phyloP scores from a whole-genome alignment of 2,113 vertebrate genomes.

The Gasterosteus aculeatus region DNA sequence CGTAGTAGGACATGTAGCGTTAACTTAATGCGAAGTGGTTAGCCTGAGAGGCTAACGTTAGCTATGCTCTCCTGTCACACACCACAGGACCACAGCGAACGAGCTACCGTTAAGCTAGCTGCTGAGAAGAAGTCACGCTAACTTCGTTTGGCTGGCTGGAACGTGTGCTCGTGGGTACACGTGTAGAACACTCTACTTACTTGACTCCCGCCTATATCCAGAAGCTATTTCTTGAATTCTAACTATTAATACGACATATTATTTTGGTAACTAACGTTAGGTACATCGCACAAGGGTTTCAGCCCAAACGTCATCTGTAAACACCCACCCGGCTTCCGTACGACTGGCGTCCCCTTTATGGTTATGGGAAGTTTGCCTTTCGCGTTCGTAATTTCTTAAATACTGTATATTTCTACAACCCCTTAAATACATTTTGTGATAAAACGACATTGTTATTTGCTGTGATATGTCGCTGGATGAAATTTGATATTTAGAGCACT shows the following conservation, averaged over 20 bases:
- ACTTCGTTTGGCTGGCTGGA: slow-evolving; percentile 27
- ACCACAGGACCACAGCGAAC: slow-evolving; percentile 24
- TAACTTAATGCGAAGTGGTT: slow-evolving; percentile 15
- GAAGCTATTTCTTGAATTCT: background rate
- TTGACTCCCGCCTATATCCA: slow-evolving; percentile 21
- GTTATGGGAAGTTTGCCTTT: slow-evolving; percentile 11
- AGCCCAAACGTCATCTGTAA: slow-evolving; percentile 73
- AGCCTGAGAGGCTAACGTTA: slow-evolving; percentile 42
- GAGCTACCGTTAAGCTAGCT: slow-evolving; percentile 62
- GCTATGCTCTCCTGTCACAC: slow-evolving; percentile 27
- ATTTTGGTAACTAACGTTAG: slow-evolving; percentile 50
- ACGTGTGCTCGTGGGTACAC: background rate
- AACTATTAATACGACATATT: slow-evolving; percentile 25
- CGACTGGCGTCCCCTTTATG: slow-evolving; percentile 38
- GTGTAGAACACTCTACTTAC: slow-evolving; percentile 32
- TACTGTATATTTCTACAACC: background rate
- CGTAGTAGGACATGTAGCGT: background rate
- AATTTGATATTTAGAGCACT: background rate
- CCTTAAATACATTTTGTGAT: background rate
- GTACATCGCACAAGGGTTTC: slow-evolving; percentile 40
- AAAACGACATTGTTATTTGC: accelerated
- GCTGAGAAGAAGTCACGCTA: slow-evolving; percentile 29
- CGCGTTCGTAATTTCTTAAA: background rate
- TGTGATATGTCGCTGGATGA: background rate
- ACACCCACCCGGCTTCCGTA: slow-evolving; percentile 74